Base-by-base conservation (phyloP, 2,888 invertebrate species). In the Stenodema calcarata region DNA sequence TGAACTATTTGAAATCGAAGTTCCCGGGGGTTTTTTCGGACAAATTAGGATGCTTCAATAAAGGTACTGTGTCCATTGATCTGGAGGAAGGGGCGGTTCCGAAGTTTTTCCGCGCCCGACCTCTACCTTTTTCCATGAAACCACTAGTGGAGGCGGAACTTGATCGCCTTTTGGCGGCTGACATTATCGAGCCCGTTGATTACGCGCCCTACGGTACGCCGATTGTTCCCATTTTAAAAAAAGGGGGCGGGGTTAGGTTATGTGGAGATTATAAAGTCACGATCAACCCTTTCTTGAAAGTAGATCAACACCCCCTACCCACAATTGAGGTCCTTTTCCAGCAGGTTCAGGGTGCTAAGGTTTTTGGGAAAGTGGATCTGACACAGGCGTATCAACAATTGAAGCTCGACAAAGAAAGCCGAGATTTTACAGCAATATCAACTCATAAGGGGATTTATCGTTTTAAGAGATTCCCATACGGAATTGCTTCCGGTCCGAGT, bases 171-270 rank as follows among this genome's bases (percentile, higher is more conserved):
- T 88, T 89, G 11, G 35, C 87, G 6, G 35, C 76, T 16, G 89
- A 89, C 4, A 87, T 90, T 28, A 86, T 90, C 11, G 86, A 83
- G 14, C 86, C 87, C 76, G 89, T 90, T 27, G 87, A 88, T 69
- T 87, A 88, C 78, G 87, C 88, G 44, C 88, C 89, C 30, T 91
- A 90, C 90, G 90, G 89, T n/a, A 90, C 90, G 9, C 91, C 91
- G 0, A 89, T 91, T 4, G 91, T 91, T 0, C 90, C 90, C 0
- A 89, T 91, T 0, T 84, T 90, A 1, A 91, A 91, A 88, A 89
- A 88, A 27, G 89, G 90, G 85, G 90, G 90, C 0, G 70, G 87
- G 42, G 88, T 91, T 9, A 50, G 90, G 16, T 87, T 91, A 14
- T 91, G 91, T 87, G 87, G 85, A 9, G 54, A 85, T 47, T 85